Conservation (phyloP, 2,797 vertebrate species). For the Bradypus variegatus region DNA sequence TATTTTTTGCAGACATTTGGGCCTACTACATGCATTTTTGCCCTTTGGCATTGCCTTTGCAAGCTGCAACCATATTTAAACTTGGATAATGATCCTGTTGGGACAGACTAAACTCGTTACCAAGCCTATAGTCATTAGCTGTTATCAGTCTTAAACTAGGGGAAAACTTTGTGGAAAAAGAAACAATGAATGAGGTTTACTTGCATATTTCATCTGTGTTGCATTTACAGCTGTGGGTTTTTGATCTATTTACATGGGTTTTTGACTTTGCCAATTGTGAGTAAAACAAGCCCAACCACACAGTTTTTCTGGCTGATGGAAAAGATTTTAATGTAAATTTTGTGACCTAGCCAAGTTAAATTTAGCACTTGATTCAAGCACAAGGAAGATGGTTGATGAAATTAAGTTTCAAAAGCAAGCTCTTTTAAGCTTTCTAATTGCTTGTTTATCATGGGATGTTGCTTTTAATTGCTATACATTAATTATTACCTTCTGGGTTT, state of each 20-base stretch:
- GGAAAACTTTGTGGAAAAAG: constrained; percentile 32
- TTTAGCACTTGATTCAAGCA: constrained; percentile 47
- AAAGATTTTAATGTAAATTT: constrained; percentile 58
- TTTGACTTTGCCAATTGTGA: constrained; percentile 54
- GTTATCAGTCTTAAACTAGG: constrained; percentile 32
- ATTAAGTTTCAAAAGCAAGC: constrained; percentile 26
- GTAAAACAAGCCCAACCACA: constrained; percentile 59
- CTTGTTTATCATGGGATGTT: not conserved
- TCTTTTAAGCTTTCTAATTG: not conserved
- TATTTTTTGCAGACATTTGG: constrained; percentile 16
- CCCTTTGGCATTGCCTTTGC: constrained; percentile 12
- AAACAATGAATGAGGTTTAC: constrained; percentile 23
- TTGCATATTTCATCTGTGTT: constrained; percentile 41
- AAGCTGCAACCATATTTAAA: constrained; percentile 29
- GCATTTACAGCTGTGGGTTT: constrained; percentile 53
- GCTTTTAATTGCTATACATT: not conserved
- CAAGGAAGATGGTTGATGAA: not conserved
- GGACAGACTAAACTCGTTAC: not conserved
- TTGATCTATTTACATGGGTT: constrained; percentile 49
- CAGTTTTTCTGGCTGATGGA: constrained; percentile 42
- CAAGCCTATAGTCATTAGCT: not conserved
- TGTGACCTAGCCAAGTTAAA: constrained; percentile 51
- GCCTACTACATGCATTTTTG: not conserved
- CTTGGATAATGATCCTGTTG: not conserved
- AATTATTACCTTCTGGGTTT: not conserved